Conservation (phyloP, 2,888 invertebrate species). For the Cephus pulcher region DNA sequence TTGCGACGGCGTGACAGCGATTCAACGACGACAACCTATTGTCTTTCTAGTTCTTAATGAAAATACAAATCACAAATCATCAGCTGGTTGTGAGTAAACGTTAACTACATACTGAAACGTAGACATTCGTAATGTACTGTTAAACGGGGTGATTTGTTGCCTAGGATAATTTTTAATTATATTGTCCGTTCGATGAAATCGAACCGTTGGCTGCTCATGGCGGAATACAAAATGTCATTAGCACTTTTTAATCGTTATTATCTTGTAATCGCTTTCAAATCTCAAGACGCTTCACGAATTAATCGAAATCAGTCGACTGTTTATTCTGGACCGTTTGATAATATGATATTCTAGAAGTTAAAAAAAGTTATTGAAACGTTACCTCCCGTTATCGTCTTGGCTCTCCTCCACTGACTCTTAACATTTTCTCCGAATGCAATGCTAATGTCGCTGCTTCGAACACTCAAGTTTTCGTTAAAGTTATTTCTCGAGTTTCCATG, state of each 20-base stretch:
- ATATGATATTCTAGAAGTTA: neutral
- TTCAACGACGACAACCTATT: neutral
- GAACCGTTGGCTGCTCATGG: slow-evolving; percentile 2
- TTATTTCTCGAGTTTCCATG: neutral
- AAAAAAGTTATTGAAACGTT: neutral
- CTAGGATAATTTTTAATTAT: neutral
- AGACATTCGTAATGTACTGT: slow-evolving; percentile 28
- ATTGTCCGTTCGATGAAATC: neutral
- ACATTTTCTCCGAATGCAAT: neutral
- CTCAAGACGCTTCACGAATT: neutral
- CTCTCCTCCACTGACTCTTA: neutral
- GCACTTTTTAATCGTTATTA: slow-evolving; percentile 11
- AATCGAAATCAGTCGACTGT: neutral
- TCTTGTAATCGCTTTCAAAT: slow-evolving; percentile 10
- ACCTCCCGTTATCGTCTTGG: neutral
- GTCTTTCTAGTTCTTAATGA: slow-evolving; percentile 6
- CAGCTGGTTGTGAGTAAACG: slow-evolving; percentile 61
- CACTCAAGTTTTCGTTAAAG: neutral
- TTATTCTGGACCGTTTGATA: neutral
- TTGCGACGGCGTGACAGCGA: neutral
- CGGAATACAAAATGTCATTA: slow-evolving; percentile 4
- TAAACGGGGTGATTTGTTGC: slow-evolving; percentile 27
- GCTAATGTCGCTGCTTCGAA: neutral
- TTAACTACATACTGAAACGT: slow-evolving; percentile 41
- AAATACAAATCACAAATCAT: slow-evolving; percentile 53